Base-by-base conservation (phyloP, 2,797 vertebrate species). In the Enoplosus armatus region DNA sequence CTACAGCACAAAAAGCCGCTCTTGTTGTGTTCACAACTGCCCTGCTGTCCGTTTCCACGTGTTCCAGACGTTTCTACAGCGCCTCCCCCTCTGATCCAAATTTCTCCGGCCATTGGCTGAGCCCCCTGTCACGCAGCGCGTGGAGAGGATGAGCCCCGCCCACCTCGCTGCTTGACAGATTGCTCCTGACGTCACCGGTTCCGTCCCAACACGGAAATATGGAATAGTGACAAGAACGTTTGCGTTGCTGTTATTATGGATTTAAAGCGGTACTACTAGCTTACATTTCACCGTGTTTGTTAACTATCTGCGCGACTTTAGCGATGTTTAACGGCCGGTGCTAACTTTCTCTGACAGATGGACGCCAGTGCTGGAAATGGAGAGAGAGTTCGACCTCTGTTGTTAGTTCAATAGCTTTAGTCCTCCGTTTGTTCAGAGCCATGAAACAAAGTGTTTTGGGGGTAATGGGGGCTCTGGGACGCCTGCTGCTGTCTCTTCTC, bases 161-260 rank as follows among this genome's bases (percentile, higher is more conserved):
- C 53, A 26, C 54, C 22, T 7, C 14, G 0, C 18, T 6, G 22
- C 67, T 71, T 85, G 70, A 85, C 83, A 80, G 83, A 27, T 61
- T 0, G 12, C 8, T 27, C 31, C 12, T 80, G 84, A 89, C 90
- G 86, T 91, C 91, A 93, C 79, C 11, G 77, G 84, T 88, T 93
- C 91, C 89, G 91, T 91, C 92, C 90, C 90, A 94, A 94, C 94
- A 91, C 95, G 95, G 95, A 96, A 96, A 94, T 84, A 70, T 82
- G 75, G 71, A 77, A 24, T 27, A 62, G 77, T 71, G 78, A 55
- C 65, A 51, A 1, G 70, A 75, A 37, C 29, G 67, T 76, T 63
- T 50, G 37, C 75, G 35, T 76, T 54, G 63, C 41, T 64, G 59
- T 80, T 84, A 48, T 80, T 47, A 62, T 86, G 83, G 71, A 45